Conservation (phyloP, 1,140 invertebrate genomes). For the Lamellibrachia luymesi region DNA sequence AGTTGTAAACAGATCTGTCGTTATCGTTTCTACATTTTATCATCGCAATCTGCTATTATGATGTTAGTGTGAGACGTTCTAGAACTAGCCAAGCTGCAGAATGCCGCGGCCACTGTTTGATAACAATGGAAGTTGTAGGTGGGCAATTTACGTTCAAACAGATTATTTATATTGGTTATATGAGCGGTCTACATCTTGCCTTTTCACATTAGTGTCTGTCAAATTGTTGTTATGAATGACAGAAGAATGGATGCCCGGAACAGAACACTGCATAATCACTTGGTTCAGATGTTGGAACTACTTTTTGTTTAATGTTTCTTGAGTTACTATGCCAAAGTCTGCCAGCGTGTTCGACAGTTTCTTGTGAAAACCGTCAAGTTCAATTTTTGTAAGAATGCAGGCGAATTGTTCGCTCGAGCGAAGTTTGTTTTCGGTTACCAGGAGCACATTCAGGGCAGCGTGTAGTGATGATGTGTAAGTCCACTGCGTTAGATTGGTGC, state of each 20-base stretch:
- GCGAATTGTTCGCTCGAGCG: neutral
- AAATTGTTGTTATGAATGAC: neutral
- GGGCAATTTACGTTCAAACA: neutral
- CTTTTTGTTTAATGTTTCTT: neutral
- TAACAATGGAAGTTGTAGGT: neutral
- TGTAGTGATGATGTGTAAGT: too few relatives aligned
- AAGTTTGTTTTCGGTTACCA: neutral
- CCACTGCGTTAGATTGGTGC: too few relatives aligned
- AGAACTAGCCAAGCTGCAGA: neutral
- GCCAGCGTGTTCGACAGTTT: neutral
- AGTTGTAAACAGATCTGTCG: neutral
- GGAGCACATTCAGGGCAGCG: too few relatives aligned
- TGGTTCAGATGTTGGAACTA: neutral
- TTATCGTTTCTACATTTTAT: neutral
- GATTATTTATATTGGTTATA: neutral
- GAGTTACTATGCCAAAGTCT: neutral
- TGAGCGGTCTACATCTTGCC: neutral
- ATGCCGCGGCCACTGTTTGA: neutral
- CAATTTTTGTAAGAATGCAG: neutral
- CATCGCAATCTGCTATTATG: conserved; percentile 1
- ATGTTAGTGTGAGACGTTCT: neutral
- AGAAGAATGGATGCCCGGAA: neutral
- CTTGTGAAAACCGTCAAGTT: neutral
- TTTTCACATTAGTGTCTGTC: neutral
- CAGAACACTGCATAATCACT: neutral